Evolutionary conservation across 2,888 invertebrate species (phyloP).

Genomic region (Tupiocoris notatus): DNA sequence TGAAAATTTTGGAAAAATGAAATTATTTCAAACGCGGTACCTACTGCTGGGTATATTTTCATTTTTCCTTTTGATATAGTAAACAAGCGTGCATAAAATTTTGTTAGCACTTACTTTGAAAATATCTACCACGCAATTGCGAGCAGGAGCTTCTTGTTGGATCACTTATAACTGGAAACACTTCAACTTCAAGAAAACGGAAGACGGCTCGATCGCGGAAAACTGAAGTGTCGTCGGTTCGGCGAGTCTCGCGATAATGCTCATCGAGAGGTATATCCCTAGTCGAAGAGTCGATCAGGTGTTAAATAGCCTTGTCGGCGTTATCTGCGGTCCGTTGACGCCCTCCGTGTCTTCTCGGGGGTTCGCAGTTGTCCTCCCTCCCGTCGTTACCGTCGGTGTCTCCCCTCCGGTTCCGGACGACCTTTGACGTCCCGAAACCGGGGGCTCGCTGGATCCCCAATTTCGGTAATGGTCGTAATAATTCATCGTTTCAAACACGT

Average conservation of each 20-base stretch:
- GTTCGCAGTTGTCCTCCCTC: not conserved
- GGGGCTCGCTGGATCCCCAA: not conserved
- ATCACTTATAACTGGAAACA: too few relatives aligned
- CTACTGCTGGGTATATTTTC: too few relatives aligned
- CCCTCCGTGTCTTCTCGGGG: conserved; percentile 4
- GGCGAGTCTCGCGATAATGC: conserved; percentile 28
- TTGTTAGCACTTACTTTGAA: too few relatives aligned
- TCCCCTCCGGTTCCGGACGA: not conserved
- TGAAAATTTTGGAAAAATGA: too few relatives aligned
- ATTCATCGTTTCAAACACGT: not conserved
- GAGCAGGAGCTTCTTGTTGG: too few relatives aligned
- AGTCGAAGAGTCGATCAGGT: conserved; percentile 35
- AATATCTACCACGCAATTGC: too few relatives aligned
- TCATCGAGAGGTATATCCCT: conserved; percentile 13
- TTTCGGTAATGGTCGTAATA: not conserved
- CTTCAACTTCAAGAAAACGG: not conserved
- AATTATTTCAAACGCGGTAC: too few relatives aligned
- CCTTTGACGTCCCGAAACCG: not conserved
- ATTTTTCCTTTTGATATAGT: too few relatives aligned
- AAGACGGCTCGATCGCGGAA: not conserved
- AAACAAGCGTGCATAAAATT: too few relatives aligned
- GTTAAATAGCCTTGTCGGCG: conserved; percentile 39
- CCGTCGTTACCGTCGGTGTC: too few relatives aligned
- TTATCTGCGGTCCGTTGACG: conserved; percentile 35
- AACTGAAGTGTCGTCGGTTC: conserved; percentile 2